Evolutionary conservation across 35 echinoderm and acorn worm species (phyloP).

Genomic region (Apostichopus japonicus): DNA sequence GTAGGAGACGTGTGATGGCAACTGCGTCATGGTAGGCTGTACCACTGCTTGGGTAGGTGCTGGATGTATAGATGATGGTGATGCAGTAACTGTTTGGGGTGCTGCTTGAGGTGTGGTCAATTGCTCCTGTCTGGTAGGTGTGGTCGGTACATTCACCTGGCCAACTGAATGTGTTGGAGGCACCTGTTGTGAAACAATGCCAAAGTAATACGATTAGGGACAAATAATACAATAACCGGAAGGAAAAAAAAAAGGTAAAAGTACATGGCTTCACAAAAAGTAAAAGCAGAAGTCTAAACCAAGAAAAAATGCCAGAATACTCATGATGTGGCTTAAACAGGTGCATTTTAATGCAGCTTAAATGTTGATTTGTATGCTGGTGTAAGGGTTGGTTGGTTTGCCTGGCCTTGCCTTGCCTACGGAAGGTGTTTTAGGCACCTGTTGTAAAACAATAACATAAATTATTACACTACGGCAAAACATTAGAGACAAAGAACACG

Average conservation of each 20-base stretch:
- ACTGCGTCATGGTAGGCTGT: background rate
- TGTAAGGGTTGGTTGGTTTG: background rate
- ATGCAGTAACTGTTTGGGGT: background rate
- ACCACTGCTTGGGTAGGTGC: background rate
- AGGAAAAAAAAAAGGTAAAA: too few species aligned
- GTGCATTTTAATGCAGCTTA: too few species aligned
- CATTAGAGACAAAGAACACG: too few species aligned
- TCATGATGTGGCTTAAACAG: too few species aligned
- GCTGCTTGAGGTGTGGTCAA: background rate
- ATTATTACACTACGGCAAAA: too few species aligned
- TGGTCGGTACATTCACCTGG: background rate
- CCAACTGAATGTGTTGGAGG: too few species aligned
- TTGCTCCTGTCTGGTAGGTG: background rate
- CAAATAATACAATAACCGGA: too few species aligned
- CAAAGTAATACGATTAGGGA: too few species aligned
- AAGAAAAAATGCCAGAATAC: too few species aligned
- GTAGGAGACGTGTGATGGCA: slow-evolving; percentile 13
- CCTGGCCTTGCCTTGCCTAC: background rate
- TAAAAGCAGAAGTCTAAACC: background rate
- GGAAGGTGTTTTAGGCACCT: background rate
- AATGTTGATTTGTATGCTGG: background rate
- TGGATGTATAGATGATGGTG: background rate
- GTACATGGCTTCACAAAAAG: background rate
- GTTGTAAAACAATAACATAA: background rate
- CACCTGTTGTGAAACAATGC: too few species aligned